These are phyloP conservation scores for Brachionus manjavacas DNA, from an alignment of 1,140 invertebrate genomes.

Conservation along the genomic window DNA sequence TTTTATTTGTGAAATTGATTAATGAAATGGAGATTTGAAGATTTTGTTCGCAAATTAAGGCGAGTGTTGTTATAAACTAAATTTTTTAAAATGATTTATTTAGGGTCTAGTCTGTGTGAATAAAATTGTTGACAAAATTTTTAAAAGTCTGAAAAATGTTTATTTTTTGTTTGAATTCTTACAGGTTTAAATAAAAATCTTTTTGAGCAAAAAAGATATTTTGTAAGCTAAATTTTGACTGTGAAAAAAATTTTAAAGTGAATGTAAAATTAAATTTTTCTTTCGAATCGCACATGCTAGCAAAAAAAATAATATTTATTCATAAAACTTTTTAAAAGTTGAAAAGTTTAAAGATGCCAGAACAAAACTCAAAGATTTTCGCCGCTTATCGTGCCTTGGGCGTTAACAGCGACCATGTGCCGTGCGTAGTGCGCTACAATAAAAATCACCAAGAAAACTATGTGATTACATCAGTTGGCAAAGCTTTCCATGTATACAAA, in stretches of 20 bases:
- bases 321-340: neutral
- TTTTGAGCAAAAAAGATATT: neutral
- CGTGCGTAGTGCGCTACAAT: slow-evolving; percentile 76
- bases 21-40: too few relatives aligned
- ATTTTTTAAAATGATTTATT: too few relatives aligned
- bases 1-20: too few relatives aligned
- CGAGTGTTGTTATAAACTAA: too few relatives aligned
- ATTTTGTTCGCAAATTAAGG: too few relatives aligned
- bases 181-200: too few relatives aligned
- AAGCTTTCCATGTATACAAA: slow-evolving; percentile 79
- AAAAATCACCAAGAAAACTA: slow-evolving; percentile 77
- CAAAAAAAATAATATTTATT: neutral
- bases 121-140: too few relatives aligned
- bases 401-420: slow-evolving; percentile 85
- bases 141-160: too few relatives aligned
- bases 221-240: neutral
- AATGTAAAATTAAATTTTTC: neutral
- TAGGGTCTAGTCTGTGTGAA: too few relatives aligned
- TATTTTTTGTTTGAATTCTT: too few relatives aligned
- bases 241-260: neutral
- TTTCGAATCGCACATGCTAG: neutral
- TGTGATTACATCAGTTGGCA: slow-evolving; percentile 80
- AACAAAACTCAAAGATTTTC: slow-evolving; percentile 62
- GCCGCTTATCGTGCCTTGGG: slow-evolving; percentile 74
- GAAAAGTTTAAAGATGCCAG: neutral